These are phyloP conservation scores for Eudemis profundana DNA, from an alignment of 2,888 invertebrate genomes.

Conservation along the genomic window DNA sequence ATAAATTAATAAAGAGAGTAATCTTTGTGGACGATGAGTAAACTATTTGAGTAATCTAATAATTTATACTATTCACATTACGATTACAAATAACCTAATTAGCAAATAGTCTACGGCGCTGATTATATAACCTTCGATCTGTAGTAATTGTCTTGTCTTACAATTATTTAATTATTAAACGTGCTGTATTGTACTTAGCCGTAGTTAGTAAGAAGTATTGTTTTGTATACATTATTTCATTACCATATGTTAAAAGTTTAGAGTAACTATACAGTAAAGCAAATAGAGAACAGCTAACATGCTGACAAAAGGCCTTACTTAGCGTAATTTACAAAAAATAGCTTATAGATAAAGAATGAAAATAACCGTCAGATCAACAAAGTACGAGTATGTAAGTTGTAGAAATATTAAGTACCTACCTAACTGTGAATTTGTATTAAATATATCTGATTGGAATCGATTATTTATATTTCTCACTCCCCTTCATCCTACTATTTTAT, in stretches of 20 bases:
- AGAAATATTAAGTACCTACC: slow-evolving; percentile 59
- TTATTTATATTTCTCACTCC: slow-evolving; percentile 2
- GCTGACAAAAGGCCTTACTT: too few relatives aligned
- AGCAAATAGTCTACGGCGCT: not conserved
- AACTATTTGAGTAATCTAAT: too few relatives aligned
- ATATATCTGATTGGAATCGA: slow-evolving; percentile 48
- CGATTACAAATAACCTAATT: not conserved
- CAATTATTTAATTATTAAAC: not conserved
- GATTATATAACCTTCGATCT: not conserved
- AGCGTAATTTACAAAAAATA: too few relatives aligned
- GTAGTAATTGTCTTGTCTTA: not conserved
- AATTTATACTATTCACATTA: too few relatives aligned
- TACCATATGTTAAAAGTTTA: too few relatives aligned
- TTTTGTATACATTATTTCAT: slow-evolving; percentile 3
- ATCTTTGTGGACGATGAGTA: too few relatives aligned
- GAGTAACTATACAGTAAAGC: too few relatives aligned
- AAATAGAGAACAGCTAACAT: too few relatives aligned
- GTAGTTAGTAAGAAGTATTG: slow-evolving; percentile 7
- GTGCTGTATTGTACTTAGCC: not conserved
- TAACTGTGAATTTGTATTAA: slow-evolving; percentile 64
- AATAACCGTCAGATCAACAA: slow-evolving; percentile 1
- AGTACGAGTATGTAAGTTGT: slow-evolving; percentile 58
- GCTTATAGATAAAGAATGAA: not conserved
- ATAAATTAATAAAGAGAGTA: too few relatives aligned
- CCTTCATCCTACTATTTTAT: not conserved